These are phyloP conservation scores for Hyperoplus lanceolatus DNA, from an alignment of 2,797 vertebrate species.

Conservation along the genomic window DNA sequence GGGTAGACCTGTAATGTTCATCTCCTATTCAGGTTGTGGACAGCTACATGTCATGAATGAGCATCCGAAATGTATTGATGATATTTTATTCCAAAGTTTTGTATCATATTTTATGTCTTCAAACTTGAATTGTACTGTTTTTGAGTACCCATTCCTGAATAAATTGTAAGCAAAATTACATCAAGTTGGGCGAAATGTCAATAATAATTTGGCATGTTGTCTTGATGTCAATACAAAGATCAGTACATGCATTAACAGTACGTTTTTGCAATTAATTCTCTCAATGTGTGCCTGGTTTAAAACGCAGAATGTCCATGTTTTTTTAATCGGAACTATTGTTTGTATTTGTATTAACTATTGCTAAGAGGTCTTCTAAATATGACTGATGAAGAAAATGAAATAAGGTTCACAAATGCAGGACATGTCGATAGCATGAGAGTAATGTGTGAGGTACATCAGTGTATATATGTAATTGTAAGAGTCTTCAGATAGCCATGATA, in stretches of 20 bases:
- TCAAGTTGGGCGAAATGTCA: background rate
- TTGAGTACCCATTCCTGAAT: background rate
- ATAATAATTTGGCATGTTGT: background rate
- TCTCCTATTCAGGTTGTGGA: background rate
- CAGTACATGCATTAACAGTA: background rate
- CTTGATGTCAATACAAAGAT: background rate
- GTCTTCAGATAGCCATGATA: background rate
- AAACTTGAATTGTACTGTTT: background rate
- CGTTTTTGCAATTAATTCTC: background rate
- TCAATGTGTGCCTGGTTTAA: slow-evolving; percentile 19
- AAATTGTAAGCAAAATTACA: background rate
- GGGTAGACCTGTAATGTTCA: no score
- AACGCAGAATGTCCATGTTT: background rate
- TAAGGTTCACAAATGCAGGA: background rate
- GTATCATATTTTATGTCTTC: background rate
- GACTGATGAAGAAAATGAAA: background rate
- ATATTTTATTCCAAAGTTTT: background rate
- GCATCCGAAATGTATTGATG: background rate
- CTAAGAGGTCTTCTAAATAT: background rate
- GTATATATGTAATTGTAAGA: background rate
- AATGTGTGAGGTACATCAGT: background rate
- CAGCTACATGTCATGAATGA: background rate
- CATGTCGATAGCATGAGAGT: background rate
- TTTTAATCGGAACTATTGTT: background rate
- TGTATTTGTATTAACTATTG: no score